Conservation (phyloP, 2,797 vertebrate species). For the Leptoclinus maculatus region DNA sequence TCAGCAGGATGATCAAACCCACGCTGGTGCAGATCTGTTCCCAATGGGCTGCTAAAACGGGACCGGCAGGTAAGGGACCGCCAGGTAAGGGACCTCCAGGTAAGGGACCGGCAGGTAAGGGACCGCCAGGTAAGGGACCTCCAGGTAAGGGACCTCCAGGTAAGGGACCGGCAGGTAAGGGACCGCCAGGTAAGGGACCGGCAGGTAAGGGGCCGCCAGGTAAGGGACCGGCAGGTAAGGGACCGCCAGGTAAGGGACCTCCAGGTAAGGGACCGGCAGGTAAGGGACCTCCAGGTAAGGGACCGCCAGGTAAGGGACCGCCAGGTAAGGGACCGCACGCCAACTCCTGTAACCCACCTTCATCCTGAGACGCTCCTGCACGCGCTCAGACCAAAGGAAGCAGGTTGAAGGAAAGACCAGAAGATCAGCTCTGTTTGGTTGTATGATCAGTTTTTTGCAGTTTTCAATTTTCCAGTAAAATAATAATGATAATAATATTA, state of each 20-base stretch:
- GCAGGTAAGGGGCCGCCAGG: not conserved
- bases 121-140: not conserved
- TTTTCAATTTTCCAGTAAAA: not conserved
- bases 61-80: not conserved
- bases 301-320: not conserved
- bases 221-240: not conserved
- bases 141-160: not conserved
- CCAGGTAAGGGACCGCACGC: not conserved
- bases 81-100: not conserved
- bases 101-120: not conserved
- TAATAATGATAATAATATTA: not conserved
- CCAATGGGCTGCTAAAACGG: conserved; percentile 7
- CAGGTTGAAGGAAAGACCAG: not conserved
- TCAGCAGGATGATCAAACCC: conserved; percentile 12
- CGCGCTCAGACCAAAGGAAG: not conserved
- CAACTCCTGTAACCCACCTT: not conserved
- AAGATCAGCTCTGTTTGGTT: not conserved
- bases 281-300: not conserved
- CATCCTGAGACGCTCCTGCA: not conserved
- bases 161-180: not conserved
- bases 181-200: not conserved
- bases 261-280: not conserved
- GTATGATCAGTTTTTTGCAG: not conserved
- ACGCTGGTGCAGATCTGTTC: conserved; percentile 1
- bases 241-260: not conserved